These are phyloP conservation scores for Tragopan temminckii DNA, from an alignment of 2,797 vertebrate genomes.

Conservation along the genomic window DNA sequence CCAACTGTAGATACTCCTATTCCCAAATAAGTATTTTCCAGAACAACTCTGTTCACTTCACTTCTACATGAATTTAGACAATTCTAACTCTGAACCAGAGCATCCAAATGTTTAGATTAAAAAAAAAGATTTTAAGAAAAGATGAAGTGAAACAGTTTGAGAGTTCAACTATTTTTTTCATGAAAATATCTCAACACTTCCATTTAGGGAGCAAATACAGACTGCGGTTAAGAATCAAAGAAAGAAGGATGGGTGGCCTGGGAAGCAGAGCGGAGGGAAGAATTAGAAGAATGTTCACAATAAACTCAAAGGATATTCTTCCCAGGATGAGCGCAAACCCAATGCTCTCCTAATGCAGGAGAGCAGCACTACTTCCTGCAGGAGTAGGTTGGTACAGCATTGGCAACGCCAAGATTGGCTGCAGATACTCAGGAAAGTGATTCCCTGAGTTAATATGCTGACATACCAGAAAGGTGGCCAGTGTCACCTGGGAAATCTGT, in stretches of 20 bases:
- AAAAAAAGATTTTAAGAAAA: neutral
- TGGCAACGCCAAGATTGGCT: neutral
- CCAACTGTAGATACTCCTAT: neutral
- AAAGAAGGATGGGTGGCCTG: constrained; percentile 49
- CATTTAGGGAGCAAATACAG: constrained; percentile 34
- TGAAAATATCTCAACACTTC: constrained; percentile 23
- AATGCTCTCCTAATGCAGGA: neutral
- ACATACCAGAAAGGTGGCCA: neutral
- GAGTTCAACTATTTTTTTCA: neutral
- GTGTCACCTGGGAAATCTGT: neutral
- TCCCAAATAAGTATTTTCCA: neutral
- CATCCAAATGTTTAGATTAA: neutral
- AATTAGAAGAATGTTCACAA: constrained; percentile 65
- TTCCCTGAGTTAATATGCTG: neutral
- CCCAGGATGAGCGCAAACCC: constrained; percentile 11
- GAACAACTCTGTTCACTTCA: neutral
- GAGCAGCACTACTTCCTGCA: neutral
- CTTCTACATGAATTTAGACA: neutral
- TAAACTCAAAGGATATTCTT: constrained; percentile 50
- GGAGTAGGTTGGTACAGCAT: neutral
- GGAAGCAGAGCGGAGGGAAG: constrained; percentile 39
- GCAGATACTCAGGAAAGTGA: neutral
- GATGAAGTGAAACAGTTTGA: constrained; percentile 8
- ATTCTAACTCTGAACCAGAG: neutral
- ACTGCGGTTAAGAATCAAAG: constrained; percentile 68